phyloP scores from a whole-genome alignment of 2,888 invertebrate genomes.

The Amphipyra berbera region DNA sequence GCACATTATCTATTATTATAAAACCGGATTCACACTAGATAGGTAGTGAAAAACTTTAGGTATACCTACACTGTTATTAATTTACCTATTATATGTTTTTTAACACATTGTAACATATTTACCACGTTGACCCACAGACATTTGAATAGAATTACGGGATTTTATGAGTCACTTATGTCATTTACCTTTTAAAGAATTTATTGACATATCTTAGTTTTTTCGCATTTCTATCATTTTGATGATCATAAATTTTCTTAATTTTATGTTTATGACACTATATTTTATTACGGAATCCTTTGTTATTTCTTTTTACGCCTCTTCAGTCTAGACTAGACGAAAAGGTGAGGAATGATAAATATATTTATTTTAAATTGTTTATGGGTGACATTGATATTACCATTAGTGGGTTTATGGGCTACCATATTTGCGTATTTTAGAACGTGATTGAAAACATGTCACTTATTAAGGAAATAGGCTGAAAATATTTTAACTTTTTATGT shows the following conservation, averaged over 20 bases:
- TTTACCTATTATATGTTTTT: slow-evolving; percentile 20
- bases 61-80: slow-evolving; percentile 17
- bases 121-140: slow-evolving; percentile 54
- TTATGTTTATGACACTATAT: slow-evolving; percentile 15
- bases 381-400: slow-evolving; percentile 10
- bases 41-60: slow-evolving; percentile 11
- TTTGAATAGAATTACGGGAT: slow-evolving; percentile 50
- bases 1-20: slow-evolving; percentile 10
- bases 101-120: slow-evolving; percentile 14
- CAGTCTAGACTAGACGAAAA: slow-evolving; percentile 49
- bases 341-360: slow-evolving; percentile 3
- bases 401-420: not conserved
- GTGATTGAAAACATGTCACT: not conserved
- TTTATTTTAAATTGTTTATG: slow-evolving; percentile 12
- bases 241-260: slow-evolving; percentile 19
- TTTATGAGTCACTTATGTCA: slow-evolving; percentile 59
- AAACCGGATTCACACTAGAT: slow-evolving; percentile 37
- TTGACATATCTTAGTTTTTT: slow-evolving; percentile 17
- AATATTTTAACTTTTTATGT: no score
- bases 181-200: slow-evolving; percentile 54
- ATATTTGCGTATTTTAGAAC: slow-evolving; percentile 3
- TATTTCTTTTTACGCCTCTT: slow-evolving; percentile 42
- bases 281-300: slow-evolving; percentile 15
- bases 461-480: not conserved
- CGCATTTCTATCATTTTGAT: slow-evolving; percentile 14